Percentiles rank a stretch among this genome's conserved stretches.
Evolutionary conservation across 2,888 invertebrate genomes (phyloP).

Genomic region (Cryptophagus acutangulus): DNA sequence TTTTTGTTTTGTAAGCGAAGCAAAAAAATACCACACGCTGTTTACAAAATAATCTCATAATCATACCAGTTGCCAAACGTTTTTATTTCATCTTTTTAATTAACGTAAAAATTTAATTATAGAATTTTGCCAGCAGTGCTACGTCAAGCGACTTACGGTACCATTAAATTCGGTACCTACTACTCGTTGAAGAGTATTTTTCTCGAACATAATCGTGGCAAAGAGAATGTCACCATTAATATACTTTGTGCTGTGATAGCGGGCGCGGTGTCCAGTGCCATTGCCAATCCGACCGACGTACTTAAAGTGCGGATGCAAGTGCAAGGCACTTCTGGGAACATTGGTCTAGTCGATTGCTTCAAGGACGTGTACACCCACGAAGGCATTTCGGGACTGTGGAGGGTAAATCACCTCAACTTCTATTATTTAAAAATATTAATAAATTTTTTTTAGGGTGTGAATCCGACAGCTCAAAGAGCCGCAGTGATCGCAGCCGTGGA

Average conservation of each 20-base stretch:
- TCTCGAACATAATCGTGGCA: constrained; percentile 52
- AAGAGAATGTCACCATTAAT: constrained; percentile 60
- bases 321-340: constrained; percentile 50
- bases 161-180: constrained; percentile 94
- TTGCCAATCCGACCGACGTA: constrained; percentile 95
- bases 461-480: constrained; percentile 88
- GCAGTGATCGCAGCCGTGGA: constrained; percentile 92
- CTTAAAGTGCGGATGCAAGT: constrained; percentile 95
- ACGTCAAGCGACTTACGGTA: constrained; percentile 91
- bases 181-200: constrained; percentile 77
- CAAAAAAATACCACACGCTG: no score
- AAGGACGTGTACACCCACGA: constrained; percentile 76
- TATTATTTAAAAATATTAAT: no score
- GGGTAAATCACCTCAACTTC: no score
- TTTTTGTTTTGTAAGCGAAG: no score
- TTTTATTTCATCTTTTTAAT: background rate
- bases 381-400: constrained; percentile 83
- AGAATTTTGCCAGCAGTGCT: constrained; percentile 87
- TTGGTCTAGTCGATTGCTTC: constrained; percentile 70
- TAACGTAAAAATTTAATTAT: background rate
- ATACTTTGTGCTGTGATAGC: constrained; percentile 78
- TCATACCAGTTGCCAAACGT: background rate
- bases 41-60: background rate
- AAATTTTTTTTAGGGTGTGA: constrained; percentile 66
- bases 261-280: constrained; percentile 88